phyloP scores from a whole-genome alignment of 2,888 invertebrate species.

The Troides helena region DNA sequence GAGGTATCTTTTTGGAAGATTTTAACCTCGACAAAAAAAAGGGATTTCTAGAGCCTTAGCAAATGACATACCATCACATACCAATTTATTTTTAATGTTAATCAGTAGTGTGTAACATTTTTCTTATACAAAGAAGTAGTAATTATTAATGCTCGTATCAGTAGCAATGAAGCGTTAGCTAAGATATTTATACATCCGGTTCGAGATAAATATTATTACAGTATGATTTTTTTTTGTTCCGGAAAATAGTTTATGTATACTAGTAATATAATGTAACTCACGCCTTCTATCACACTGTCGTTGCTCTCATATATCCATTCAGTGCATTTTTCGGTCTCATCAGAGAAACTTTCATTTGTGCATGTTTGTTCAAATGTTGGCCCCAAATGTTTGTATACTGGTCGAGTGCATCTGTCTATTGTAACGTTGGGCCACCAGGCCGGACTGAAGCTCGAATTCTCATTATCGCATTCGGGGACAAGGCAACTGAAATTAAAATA shows the following conservation, averaged over 20 bases:
- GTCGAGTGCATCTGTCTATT: slow-evolving; percentile 51
- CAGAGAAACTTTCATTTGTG: slow-evolving; percentile 47
- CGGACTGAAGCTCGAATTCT: slow-evolving; percentile 28
- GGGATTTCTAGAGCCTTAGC: no score
- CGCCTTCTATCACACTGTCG: slow-evolving; percentile 59
- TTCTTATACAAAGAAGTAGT: no score
- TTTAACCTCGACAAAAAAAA: no score
- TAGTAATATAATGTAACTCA: slow-evolving; percentile 33
- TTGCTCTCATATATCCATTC: slow-evolving; percentile 63
- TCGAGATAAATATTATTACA: no score
- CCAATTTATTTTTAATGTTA: no score
- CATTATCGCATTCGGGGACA: slow-evolving; percentile 54
- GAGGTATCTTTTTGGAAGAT: no score
- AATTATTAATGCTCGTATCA: no score
- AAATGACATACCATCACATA: no score
- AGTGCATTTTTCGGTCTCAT: slow-evolving; percentile 41
- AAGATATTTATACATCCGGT: no score
- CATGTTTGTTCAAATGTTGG: slow-evolving; percentile 36
- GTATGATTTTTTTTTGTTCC: no score
- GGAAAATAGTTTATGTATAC: not conserved
- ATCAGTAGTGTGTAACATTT: no score
- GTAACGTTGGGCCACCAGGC: slow-evolving; percentile 58
- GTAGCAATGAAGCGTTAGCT: no score
- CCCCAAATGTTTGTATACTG: slow-evolving; percentile 41
- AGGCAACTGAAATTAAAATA: slow-evolving; percentile 46